These are phyloP conservation scores for Stictocephala bisonia DNA, from an alignment of 2,888 invertebrate genomes.

Conservation along the genomic window DNA sequence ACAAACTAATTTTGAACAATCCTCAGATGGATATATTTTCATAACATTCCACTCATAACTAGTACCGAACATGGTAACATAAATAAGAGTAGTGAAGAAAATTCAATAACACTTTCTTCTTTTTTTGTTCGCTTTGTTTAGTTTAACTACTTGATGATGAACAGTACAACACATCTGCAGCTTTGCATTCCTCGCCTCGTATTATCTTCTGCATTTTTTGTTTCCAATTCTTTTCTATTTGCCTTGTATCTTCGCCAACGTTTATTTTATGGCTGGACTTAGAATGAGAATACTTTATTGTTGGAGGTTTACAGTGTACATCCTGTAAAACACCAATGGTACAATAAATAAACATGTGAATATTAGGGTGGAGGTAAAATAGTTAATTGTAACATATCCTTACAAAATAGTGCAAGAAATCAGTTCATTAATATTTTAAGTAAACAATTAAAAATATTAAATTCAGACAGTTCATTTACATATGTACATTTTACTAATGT, in stretches of 20 bases:
- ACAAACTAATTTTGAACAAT: too few species aligned
- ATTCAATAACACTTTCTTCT: too few species aligned
- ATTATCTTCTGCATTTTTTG: not conserved
- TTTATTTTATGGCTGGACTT: slow-evolving; percentile 19
- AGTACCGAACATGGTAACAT: too few species aligned
- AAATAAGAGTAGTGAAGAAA: too few species aligned
- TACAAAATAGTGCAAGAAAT: not conserved
- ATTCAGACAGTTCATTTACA: too few species aligned
- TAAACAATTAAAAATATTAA: not conserved
- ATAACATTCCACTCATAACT: too few species aligned
- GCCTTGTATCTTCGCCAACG: not conserved
- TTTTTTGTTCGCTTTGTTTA: too few species aligned
- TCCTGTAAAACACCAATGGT: too few species aligned
- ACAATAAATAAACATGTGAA: not conserved
- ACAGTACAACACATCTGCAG: not conserved
- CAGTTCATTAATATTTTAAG: not conserved
- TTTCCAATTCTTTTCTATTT: slow-evolving; percentile 19
- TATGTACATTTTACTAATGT: too few species aligned
- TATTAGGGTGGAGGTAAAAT: not conserved
- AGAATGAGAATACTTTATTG: not conserved
- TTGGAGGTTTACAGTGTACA: too few species aligned
- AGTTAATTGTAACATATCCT: not conserved
- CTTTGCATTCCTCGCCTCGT: not conserved
- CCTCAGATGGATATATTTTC: too few species aligned
- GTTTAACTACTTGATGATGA: slow-evolving; percentile 21